A percentile compares a stretch with the other conserved stretches of the same genome.
These are phyloP conservation scores for Gymnorhina tibicen DNA, from an alignment of 2,113 vertebrate species.

Conservation along the genomic window DNA sequence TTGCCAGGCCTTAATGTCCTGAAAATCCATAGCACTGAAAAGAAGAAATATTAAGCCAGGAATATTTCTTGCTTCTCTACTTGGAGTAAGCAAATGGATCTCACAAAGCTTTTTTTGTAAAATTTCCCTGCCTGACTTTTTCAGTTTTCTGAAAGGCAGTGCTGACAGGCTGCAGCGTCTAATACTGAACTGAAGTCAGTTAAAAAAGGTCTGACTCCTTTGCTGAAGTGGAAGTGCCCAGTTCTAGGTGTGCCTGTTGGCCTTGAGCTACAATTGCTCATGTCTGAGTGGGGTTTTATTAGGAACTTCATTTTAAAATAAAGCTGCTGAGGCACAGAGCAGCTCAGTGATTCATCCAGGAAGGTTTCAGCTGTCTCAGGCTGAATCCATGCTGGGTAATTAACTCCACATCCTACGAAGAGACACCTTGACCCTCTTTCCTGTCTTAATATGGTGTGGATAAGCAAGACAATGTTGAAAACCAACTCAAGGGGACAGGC, in stretches of 20 bases:
- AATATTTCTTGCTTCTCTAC: background rate
- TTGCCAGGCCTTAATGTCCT: background rate
- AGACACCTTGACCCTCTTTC: background rate
- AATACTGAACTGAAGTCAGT: accelerated
- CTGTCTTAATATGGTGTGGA: background rate
- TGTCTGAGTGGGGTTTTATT: background rate
- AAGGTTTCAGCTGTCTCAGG: background rate
- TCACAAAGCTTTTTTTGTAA: background rate
- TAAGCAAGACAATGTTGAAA: background rate
- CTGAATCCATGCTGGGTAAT: background rate
- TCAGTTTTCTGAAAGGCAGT: background rate
- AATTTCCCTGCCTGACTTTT: background rate
- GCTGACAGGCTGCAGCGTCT: background rate
- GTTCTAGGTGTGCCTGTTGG: background rate
- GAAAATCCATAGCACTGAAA: background rate
- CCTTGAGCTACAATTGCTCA: accelerated
- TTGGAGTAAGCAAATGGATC: background rate
- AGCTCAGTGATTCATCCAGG: background rate
- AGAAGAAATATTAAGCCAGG: background rate
- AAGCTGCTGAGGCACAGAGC: background rate
- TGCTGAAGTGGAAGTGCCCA: background rate
- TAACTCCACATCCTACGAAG: background rate
- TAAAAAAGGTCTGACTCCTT: background rate
- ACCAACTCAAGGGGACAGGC: background rate
- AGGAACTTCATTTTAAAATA: background rate